Evolutionary conservation across 2,113 vertebrate species (phyloP), one percentile per base, ranked within the genome.

Genomic region (Eretmochelys imbricata): DNA sequence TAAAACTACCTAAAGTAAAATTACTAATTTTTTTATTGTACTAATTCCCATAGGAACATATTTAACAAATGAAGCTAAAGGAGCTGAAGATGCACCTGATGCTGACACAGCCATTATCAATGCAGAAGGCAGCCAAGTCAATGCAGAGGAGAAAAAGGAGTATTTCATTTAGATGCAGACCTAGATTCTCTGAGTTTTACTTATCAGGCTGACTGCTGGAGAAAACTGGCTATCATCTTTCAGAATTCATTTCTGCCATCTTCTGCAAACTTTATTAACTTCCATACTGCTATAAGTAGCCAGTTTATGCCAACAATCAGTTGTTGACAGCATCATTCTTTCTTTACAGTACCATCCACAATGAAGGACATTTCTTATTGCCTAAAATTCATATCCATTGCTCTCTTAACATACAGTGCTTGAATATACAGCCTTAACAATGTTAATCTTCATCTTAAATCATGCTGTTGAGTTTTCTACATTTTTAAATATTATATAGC

Each of bases 81-180:
- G 99, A 98, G 99, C 99, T 78, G 99, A 99, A 98, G 99, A 99
- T 92, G 99, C 99, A 93, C 99, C 99, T 10, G 99, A 99, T 90
- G 99, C 99, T 42, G 99, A 99, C 98, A 99, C 99, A 91, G 99
- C 99, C 97, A 99, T 99, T 98, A 99, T 99, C 98, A 99, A 99
- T 96, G 99, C 99, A 88, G 99, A 99, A 98, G 99, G 99, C 97
- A 99, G 99, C 98, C 99, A 99, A 98, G 99, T 99, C 98, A 99
- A 99, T 87, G 99, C 99, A 93, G 99, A 99, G 97, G 99, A 99
- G 98, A 99, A 99, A 98, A 99, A 99, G 97, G 99, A 99, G 98
- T 99, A 99, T 98, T 99, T 99, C 98, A 99, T 99, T 99, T 99
- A 99, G 99, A 98, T 98, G 97, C 97, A 98, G 97, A 98, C 98